Base-by-base conservation (phyloP, 1,140 invertebrate species). In the Lordiphosa clarofinis region DNA sequence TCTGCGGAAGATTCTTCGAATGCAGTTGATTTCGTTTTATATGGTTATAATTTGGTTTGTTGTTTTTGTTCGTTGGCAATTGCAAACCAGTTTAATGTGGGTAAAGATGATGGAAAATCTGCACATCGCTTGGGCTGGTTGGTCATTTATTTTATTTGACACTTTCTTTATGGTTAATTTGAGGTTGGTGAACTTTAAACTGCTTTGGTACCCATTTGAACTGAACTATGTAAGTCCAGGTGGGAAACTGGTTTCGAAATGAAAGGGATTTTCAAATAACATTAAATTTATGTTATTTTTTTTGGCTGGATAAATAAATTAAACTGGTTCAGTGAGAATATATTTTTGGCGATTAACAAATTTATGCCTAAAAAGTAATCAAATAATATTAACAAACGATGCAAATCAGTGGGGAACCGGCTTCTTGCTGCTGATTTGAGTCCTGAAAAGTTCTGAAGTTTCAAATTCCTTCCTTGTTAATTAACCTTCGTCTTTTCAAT, bases 31-130 rank as follows among this genome's bases (percentile, higher is more conserved):
- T 66, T 47, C 19, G 6, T 40, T 24, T 28, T 7, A 28, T 7
- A 7, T 39, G 19, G 21, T 9, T 44, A n/a, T 44, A 11, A 15
- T 15, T 15, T 15, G 1, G 7, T 28, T 28, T 24, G 9, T 11
- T 55, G 31, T 35, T 39, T 7, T 33, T 61, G 24, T 33, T 6
- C 28, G 11, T 40, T 39, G 58, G 56, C 56, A 76, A 71, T 76
- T 61, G 57, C 67, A 82, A 81, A 82, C 76, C 76, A 60, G 76
- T 81, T 82, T 81, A 72, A 60, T 68, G 62, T 28, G 2, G 24
- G 24, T 57, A 82, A 68, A 44, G 28, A 39, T 47, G 68, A 38
- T 70, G 46, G 15, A 63, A 75, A 67, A 82, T 56, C 57, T 62
- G 76, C 50, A 74, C 52, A 62, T 73, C 50, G 58, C 37, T 42